Evolutionary conservation across 2,888 invertebrate species (phyloP).

Genomic region (Drosophila demipolita): DNA sequence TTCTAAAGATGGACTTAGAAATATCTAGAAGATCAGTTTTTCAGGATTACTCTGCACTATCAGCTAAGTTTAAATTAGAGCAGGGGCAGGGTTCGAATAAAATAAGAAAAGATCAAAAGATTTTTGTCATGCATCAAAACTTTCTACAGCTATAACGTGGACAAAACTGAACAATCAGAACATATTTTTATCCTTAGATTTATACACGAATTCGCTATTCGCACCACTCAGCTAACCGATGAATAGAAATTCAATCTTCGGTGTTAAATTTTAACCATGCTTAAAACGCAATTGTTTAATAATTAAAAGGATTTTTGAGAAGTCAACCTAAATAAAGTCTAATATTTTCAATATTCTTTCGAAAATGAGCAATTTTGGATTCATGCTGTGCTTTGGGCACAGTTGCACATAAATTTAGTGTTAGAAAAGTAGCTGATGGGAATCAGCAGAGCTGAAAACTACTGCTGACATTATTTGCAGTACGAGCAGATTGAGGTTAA

Average conservation of each 20-base stretch:
- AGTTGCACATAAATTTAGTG: not conserved
- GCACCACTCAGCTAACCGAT: not conserved
- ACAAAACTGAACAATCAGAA: not conserved
- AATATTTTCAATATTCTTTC: not conserved
- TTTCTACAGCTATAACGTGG: not conserved
- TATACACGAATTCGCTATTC: not conserved
- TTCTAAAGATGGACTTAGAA: not conserved
- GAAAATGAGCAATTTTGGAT: not conserved
- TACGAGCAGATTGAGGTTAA: constrained; percentile 6
- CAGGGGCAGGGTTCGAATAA: not conserved
- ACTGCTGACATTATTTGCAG: constrained; percentile 20
- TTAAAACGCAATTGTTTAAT: not conserved
- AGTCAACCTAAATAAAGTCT: not conserved
- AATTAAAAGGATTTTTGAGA: not conserved
- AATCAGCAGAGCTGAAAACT: not conserved
- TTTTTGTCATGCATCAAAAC: not conserved
- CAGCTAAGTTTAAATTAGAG: not conserved
- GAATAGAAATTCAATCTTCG: not conserved
- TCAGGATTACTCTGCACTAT: not conserved
- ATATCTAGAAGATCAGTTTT: not conserved
- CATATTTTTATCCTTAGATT: not conserved
- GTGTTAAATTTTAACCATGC: not conserved
- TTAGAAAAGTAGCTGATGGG: not conserved
- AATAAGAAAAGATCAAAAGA: not conserved
- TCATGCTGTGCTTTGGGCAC: not conserved